Evolutionary conservation across 1,140 invertebrate species (phyloP), one percentile per base, ranked within the genome.

Genomic region (Zaprionus lachaisei): DNA sequence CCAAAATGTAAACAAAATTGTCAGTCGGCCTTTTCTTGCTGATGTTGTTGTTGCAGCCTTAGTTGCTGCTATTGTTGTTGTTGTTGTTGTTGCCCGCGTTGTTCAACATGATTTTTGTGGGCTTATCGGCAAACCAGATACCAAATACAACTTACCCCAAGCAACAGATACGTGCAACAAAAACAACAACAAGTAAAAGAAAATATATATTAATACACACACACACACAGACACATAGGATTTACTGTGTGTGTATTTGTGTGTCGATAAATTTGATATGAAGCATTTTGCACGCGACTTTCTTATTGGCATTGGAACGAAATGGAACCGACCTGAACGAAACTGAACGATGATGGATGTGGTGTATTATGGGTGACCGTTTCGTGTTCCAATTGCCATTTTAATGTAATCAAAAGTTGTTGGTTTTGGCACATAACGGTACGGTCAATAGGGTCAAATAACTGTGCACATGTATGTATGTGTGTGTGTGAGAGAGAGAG

Each of bases 1-100:
- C 68, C 62, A 86, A 87, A 89, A 89, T 89, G 80, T 87, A 87
- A 87, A 87, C 84, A 87, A 89, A 83, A 87, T 85, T 68, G 79
- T 81, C 66, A 84, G 67, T 60, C 81, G 60, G 57, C 76, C 60
- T 67, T 69, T 77, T 61, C 44, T 55, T 61, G 54, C 22, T 20
- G 51, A 47, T 64, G 58, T 63, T 63, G 60, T 62, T 56, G 44
- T 62, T 28, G 54, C 15, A 26, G 54, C 15, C 26, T 26, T 58
- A 26, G 34, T 34, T 37, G 24, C 54, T 70, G 72, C 57, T 72
- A 56, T 64, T 63, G 62, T 64, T 69, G 72, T 54, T 69, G 31
- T 26, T 68, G 71, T 63, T 61, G 58, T 66, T 31, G 60, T 63
- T 58, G 56, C 34, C 44, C 34, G 67, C 61, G 74, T 62, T 72